These are phyloP conservation scores for Ameiurus melas DNA, from an alignment of 2,113 vertebrate genomes.

Conservation along the genomic window DNA sequence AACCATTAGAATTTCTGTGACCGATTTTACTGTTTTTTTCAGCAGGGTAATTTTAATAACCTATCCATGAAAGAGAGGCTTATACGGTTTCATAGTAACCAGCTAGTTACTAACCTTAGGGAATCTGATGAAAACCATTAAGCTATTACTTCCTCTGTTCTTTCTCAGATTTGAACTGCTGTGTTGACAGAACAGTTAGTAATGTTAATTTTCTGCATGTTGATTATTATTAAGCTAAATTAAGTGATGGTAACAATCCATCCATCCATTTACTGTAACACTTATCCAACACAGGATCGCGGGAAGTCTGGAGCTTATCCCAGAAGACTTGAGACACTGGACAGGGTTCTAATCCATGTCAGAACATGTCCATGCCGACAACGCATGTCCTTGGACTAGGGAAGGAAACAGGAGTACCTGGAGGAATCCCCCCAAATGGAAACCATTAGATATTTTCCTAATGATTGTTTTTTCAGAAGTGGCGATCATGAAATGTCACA, in stretches of 20 bases:
- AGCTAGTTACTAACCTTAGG: neutral
- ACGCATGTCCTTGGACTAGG: no score
- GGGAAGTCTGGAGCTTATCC: no score
- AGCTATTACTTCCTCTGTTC: neutral
- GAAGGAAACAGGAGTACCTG: no score
- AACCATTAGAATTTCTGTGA: no score
- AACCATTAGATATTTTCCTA: neutral
- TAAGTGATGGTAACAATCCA: neutral
- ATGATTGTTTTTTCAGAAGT: neutral
- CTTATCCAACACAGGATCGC: no score
- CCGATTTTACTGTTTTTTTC: no score
- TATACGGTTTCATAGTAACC: neutral
- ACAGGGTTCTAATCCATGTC: no score
- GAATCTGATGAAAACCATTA: neutral
- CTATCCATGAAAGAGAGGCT: neutral
- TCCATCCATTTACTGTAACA: no score
- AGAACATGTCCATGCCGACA: no score
- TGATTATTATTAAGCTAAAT: neutral
- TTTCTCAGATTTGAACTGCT: neutral
- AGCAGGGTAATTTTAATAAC: neutral
- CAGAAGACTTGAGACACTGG: no score
- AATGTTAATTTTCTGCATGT: no score
- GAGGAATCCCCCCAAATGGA: no score
- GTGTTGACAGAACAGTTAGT: neutral
- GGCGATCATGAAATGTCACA: neutral